Percentiles rank a stretch among this genome's conserved stretches.
These are phyloP conservation scores for Cherax destructor DNA, from an alignment of 1,140 invertebrate genomes.

Conservation along the genomic window DNA sequence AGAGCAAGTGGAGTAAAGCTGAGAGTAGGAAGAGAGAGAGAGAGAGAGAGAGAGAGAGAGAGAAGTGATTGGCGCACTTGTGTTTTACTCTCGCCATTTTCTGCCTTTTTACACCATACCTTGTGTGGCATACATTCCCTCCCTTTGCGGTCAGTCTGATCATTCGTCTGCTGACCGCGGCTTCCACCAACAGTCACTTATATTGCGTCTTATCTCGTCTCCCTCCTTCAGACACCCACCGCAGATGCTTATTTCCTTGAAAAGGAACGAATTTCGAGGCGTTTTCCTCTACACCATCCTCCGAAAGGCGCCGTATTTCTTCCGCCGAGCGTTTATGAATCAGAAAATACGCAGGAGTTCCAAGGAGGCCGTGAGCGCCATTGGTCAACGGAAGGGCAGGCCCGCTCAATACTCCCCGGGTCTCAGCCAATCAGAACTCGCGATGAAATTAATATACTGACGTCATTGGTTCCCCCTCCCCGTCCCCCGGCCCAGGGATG, in stretches of 20 bases:
- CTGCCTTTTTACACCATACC: slow-evolving; percentile 63
- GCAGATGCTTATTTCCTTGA: background rate
- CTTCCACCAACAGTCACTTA: background rate
- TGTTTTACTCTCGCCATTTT: slow-evolving; percentile 65
- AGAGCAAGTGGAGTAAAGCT: slow-evolving; percentile 11
- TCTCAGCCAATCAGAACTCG: slow-evolving; percentile 66
- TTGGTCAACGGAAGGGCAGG: slow-evolving; percentile 67
- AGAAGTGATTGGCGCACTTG: slow-evolving; percentile 43
- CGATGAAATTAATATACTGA: slow-evolving; percentile 69
- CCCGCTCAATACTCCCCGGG: slow-evolving; percentile 64
- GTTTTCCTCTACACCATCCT: too few relatives aligned
- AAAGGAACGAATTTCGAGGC: background rate
- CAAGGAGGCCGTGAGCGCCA: slow-evolving; percentile 63
- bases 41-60: slow-evolving; percentile 14
- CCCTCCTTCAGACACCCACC: too few relatives aligned
- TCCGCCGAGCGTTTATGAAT: slow-evolving; percentile 30
- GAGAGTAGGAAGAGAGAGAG: slow-evolving; percentile 18
- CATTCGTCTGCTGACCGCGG: slow-evolving; percentile 40
- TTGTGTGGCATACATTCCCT: slow-evolving; percentile 60
- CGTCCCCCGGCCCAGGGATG: slow-evolving; percentile 17
- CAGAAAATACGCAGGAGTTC: slow-evolving; percentile 49
- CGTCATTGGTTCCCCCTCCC: slow-evolving; percentile 49
- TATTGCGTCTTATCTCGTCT: too few relatives aligned
- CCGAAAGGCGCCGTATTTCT: background rate
- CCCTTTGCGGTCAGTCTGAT: slow-evolving; percentile 62